These are phyloP conservation scores for Hyperoplus lanceolatus DNA, from an alignment of 2,797 vertebrate species.

Conservation along the genomic window DNA sequence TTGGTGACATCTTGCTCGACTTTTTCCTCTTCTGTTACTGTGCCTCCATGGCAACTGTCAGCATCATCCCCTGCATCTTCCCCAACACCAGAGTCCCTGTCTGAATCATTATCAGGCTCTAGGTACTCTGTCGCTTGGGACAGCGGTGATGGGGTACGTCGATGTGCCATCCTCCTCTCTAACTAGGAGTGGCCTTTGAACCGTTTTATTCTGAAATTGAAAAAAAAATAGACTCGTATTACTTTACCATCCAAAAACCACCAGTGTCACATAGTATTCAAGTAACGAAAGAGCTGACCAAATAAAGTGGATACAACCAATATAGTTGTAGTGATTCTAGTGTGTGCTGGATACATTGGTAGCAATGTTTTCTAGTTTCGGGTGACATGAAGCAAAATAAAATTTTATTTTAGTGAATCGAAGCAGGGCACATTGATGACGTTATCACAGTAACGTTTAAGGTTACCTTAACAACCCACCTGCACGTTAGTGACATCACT, in stretches of 20 bases:
- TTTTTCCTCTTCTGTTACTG: slow-evolving; percentile 46
- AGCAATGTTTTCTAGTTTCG: not conserved
- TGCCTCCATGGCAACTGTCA: slow-evolving; percentile 63
- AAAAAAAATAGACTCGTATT: slow-evolving; percentile 16
- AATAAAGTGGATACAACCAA: not conserved
- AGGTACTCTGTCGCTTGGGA: slow-evolving; percentile 84
- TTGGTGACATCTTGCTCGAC: slow-evolving; percentile 46
- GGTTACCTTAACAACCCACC: slow-evolving; percentile 22
- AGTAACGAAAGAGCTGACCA: not conserved
- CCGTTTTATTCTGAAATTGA: slow-evolving; percentile 72
- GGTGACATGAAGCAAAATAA: not conserved
- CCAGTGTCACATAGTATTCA: not conserved
- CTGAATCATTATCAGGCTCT: slow-evolving; percentile 85
- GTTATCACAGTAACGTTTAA: not conserved
- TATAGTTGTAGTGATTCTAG: not conserved
- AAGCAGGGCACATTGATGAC: not conserved
- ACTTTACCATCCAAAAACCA: not conserved
- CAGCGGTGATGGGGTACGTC: slow-evolving; percentile 64
- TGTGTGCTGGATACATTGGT: not conserved
- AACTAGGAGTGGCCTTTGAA: slow-evolving; percentile 75
- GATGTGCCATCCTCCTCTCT: slow-evolving; percentile 83
- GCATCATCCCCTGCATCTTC: slow-evolving; percentile 86
- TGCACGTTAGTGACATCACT: slow-evolving; percentile 37
- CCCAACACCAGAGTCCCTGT: slow-evolving; percentile 93
- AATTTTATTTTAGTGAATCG: not conserved